phyloP scores from a whole-genome alignment of 2,888 invertebrate species.

The Drosophila gaucha region DNA sequence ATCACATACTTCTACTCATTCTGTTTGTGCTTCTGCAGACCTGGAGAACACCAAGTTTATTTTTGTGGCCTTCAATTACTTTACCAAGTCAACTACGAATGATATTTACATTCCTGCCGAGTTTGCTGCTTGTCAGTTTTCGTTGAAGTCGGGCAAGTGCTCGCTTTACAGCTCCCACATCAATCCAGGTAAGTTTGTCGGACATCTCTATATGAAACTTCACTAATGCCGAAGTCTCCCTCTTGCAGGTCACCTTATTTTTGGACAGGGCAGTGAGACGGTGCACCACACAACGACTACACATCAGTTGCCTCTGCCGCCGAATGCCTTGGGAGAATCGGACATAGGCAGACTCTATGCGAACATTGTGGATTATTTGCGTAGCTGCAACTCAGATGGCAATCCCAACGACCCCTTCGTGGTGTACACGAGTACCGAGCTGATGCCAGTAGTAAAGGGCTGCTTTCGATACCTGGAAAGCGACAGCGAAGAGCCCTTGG shows the following conservation, averaged over 20 bases:
- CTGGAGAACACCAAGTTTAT: slow-evolving; percentile 71
- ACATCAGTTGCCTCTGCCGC: slow-evolving; percentile 85
- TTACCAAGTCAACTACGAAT: slow-evolving; percentile 65
- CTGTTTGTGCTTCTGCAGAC: slow-evolving; percentile 52
- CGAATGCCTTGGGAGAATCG: slow-evolving; percentile 81
- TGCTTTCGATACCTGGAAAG: slow-evolving; percentile 74
- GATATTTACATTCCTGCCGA: slow-evolving; percentile 86
- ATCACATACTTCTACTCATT: no score
- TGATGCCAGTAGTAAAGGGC: slow-evolving; percentile 79
- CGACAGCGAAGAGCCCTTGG: slow-evolving; percentile 46
- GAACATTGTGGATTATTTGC: slow-evolving; percentile 84
- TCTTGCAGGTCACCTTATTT: slow-evolving; percentile 69
- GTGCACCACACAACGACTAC: slow-evolving; percentile 83
- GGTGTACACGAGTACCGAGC: slow-evolving; percentile 83
- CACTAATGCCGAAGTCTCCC: neutral
- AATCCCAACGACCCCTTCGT: slow-evolving; percentile 79
- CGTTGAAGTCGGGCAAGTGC: slow-evolving; percentile 84
- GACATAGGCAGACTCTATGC: slow-evolving; percentile 82
- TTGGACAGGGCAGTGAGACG: slow-evolving; percentile 85
- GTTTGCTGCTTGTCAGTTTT: slow-evolving; percentile 85
- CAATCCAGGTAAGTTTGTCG: slow-evolving; percentile 82
- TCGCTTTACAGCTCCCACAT: slow-evolving; percentile 84
- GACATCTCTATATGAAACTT: no score
- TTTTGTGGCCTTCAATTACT: slow-evolving; percentile 82
- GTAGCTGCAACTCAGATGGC: slow-evolving; percentile 11